Evolutionary conservation across 1,140 invertebrate species (phyloP), one percentile per base, ranked within the genome.

Genomic region (Stegodyphus dumicola): DNA sequence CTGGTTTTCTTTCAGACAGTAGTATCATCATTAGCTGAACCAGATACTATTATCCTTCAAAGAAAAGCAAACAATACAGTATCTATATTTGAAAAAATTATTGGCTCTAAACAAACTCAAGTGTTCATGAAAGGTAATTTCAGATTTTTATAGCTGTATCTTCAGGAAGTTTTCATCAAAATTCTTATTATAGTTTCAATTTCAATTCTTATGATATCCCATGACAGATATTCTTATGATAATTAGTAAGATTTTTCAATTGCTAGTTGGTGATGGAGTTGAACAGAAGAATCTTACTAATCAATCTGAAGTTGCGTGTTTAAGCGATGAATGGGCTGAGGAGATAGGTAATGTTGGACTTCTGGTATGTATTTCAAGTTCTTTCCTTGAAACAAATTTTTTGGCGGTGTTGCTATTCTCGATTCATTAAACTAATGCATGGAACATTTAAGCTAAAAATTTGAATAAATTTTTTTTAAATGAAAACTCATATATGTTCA

Each of bases 11-110:
- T 70, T 15, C 10, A 85, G 83, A 85, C 74, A 17, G 95, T 96
- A 2, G 95, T 96, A 0, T 95, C 95, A 0, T 95, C 93, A 0
- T 89, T 91, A 51, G 92, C 93, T 0, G 95, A 95, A 86, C 95
- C 95, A 0, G 95, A 96, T 88, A 94, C 94, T 0, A 91, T 95
- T 75, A 51, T 77, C n/a, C n/a, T 85, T 7, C 66, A 54, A 70
- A 67, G 83, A 70, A 67, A 54, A 11, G 10, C 15, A 56, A 33
- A 70, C 13, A 69, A 54, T 10, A 15, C 56, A 17, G n/a, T 83
- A n/a, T 65, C 5, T 11, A n/a, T 83, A 4, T 51, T 73, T 49
- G 60, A 74, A 9, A 75, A 52, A 48, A 75, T 7, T 17, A 33
- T 83, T 13, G 80, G 80, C 49, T 9, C 80, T 7, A 83, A 83